A percentile compares a stretch with the other conserved stretches of the same genome.
phyloP scores from a whole-genome alignment of 2,888 invertebrate genomes.

The Meteorus colon region DNA sequence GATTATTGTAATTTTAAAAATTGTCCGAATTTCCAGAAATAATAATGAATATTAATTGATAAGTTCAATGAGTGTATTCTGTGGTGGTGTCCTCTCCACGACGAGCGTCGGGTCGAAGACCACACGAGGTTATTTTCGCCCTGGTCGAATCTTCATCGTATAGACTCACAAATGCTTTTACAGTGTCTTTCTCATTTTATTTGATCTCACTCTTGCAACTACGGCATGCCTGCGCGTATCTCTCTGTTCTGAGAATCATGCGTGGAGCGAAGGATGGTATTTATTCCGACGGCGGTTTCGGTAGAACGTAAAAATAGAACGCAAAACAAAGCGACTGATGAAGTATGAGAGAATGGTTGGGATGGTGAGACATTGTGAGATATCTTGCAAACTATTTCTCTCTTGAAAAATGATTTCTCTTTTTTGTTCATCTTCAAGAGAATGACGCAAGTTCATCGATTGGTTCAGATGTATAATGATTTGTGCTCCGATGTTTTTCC shows the following conservation, averaged over 20 bases:
- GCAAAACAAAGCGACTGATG: constrained; percentile 32
- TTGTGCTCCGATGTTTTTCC: constrained; percentile 4
- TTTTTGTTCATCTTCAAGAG: background rate
- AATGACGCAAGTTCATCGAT: background rate
- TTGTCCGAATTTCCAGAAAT: too few species aligned
- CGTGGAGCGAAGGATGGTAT: constrained; percentile 22
- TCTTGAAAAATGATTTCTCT: background rate
- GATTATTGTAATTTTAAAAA: too few species aligned
- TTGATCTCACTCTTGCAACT: constrained; percentile 29
- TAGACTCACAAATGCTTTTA: background rate
- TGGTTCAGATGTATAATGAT: background rate
- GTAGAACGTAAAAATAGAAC: constrained; percentile 43
- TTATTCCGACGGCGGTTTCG: constrained; percentile 38
- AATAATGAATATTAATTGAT: background rate
- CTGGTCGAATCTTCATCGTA: constrained; percentile 41
- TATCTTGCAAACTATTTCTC: background rate
- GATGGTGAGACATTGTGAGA: background rate
- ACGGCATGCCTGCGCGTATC: background rate
- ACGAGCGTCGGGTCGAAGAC: constrained; percentile 54
- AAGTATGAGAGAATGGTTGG: constrained; percentile 6
- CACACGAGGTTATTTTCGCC: constrained; percentile 53
- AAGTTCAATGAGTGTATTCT: background rate
- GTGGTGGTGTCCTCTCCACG: constrained; percentile 49
- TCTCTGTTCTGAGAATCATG: constrained; percentile 30
- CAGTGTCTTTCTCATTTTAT: constrained; percentile 10